Base-by-base conservation (phyloP, 1,140 invertebrate species). In the Pseudomyrmex dendroicus region DNA sequence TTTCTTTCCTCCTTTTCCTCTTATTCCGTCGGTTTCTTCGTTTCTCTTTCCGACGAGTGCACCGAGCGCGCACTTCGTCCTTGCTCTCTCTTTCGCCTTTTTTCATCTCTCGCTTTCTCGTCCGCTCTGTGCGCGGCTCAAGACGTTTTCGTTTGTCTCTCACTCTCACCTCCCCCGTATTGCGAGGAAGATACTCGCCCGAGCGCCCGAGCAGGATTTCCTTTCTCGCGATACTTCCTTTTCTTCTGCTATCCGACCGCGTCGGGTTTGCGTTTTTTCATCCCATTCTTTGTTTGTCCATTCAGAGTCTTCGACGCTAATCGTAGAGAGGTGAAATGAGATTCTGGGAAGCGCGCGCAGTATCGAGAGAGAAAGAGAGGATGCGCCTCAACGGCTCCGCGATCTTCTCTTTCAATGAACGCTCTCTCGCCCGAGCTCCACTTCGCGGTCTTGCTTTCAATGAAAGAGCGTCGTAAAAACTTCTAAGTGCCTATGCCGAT, bases 391-490 rank as follows among this genome's bases (percentile, higher is more conserved):
- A 87, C 20, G 72, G 17, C 84, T 35, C 35, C 35, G 35, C 67
- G 66, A 86, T 84, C 73, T 87, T 68, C 73, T 87, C 78, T 77
- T 90, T 91, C 89, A 91, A 90, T 90, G 84, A 87, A 89, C 86
- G 74, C 64, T 86, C 35, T 35, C 35, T 35, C 7, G 85, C 85
- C 20, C 48, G 61, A 62, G 22, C 57, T 70, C 72, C 85, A 62
- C 68, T 82, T 80, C 72, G 80, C 82, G 86, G 74, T 90, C 85
- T 89, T 84, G 85, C 85, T 91, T 92, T 89, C 90, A 92, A 92
- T 91, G 90, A 90, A 84, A 90, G 85, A 62, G 80, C 74, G 82
- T 74, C 86, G 88, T 91, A 91, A 92, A 91, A 92, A 92, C 77
- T 91, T 92, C 89, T 86, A 90, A 91, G 90, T 88, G 89, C 89